Conservation (phyloP, 2,113 vertebrate genomes). For the Siniperca knerii region DNA sequence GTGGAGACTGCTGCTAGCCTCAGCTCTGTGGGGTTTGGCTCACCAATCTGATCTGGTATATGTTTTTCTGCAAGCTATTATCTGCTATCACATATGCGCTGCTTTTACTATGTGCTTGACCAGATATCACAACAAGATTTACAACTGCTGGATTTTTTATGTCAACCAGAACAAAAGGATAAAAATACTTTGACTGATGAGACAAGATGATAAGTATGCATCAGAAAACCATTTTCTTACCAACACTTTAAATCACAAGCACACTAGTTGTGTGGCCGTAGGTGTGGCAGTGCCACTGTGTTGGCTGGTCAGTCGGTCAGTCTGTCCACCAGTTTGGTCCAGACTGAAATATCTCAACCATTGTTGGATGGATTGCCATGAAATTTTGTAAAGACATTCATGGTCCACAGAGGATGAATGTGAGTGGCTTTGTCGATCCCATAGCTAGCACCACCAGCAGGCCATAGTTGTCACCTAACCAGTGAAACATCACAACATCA, state of each 20-base stretch:
- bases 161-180: conserved; percentile 16
- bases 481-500: background rate
- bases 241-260: background rate
- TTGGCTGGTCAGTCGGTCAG: background rate
- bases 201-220: background rate
- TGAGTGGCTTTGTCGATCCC: background rate
- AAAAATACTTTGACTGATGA: background rate
- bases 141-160: conserved; percentile 29
- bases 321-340: background rate
- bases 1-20: conserved; percentile 30
- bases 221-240: conserved; percentile 1
- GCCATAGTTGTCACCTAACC: background rate
- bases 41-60: conserved; percentile 1
- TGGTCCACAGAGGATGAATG: background rate
- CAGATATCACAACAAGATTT: conserved; percentile 27
- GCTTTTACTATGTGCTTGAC: conserved; percentile 6
- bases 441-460: background rate
- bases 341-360: background rate
- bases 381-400: no score
- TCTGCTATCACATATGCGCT: conserved; percentile 9
- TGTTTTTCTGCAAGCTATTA: conserved; percentile 1
- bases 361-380: background rate
- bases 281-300: background rate
- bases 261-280: background rate
- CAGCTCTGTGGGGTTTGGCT: background rate